Conservation (phyloP, 2,888 invertebrate species). For the Gastracanthus pulcherrimus region DNA sequence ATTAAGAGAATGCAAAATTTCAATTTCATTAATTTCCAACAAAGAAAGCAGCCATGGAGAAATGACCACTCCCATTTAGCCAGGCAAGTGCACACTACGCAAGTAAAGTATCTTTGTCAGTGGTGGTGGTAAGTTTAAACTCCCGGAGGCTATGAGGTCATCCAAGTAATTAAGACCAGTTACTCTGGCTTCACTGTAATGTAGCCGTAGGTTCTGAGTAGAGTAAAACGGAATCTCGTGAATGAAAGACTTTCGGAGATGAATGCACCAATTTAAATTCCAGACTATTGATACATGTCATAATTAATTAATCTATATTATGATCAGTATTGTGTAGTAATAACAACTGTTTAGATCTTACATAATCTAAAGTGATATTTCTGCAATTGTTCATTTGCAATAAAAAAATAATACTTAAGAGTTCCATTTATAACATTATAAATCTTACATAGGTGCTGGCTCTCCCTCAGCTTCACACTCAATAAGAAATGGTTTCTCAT, state of each 20-base stretch:
- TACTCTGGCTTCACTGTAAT: conserved; percentile 68
- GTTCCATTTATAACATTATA: conserved; percentile 7
- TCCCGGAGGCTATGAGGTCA: conserved; percentile 75
- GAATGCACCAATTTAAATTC: conserved; percentile 57
- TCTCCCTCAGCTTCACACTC: conserved; percentile 98
- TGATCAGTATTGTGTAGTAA: neutral
- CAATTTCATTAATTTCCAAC: conserved; percentile 21
- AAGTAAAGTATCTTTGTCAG: conserved; percentile 67
- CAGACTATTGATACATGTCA: conserved; percentile 42
- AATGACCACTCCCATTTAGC: conserved; percentile 63
- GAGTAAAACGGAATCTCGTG: conserved; percentile 50
- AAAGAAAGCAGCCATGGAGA: conserved; percentile 39
- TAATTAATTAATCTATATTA: conserved; percentile 27
- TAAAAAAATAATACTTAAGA: neutral
- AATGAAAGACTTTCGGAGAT: conserved; percentile 55
- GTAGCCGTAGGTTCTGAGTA: conserved; percentile 41
- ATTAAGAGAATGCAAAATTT: conserved; percentile 37
- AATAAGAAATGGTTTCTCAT: conserved; percentile 95
- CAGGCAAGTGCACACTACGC: conserved; percentile 52
- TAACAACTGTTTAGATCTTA: neutral
- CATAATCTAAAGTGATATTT: neutral
- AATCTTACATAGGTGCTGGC: conserved; percentile 92
- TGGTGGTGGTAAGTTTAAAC: conserved; percentile 71
- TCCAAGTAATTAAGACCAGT: conserved; percentile 76
- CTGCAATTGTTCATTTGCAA: neutral